A percentile compares a stretch with the other conserved stretches of the same genome.
These are phyloP conservation scores for Biston stratarius DNA, from an alignment of 2,888 invertebrate genomes.

Conservation along the genomic window DNA sequence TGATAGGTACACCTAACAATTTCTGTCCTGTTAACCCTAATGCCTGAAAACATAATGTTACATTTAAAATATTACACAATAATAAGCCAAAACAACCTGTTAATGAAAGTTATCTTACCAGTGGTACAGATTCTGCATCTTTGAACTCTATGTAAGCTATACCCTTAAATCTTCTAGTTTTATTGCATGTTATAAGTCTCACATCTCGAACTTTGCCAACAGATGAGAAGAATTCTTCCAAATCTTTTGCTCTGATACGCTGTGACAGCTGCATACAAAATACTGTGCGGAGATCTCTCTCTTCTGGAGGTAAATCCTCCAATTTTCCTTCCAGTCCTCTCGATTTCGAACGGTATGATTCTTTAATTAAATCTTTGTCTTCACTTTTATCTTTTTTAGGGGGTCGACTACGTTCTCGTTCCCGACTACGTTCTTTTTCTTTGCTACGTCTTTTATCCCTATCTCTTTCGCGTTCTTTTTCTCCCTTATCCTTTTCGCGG, in stretches of 20 bases:
- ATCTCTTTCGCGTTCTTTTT: slow-evolving; percentile 70
- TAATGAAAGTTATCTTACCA: slow-evolving; percentile 86
- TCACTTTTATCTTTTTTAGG: slow-evolving; percentile 69
- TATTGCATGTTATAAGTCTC: slow-evolving; percentile 98
- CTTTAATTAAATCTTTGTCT: slow-evolving; percentile 68
- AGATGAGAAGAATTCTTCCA: slow-evolving; percentile 99
- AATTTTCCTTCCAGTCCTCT: slow-evolving; percentile 87
- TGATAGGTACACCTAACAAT: slow-evolving; percentile 97
- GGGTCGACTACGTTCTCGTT: slow-evolving; percentile 63
- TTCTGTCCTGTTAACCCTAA: slow-evolving; percentile 98
- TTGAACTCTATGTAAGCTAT: slow-evolving; percentile 99
- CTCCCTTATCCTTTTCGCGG: slow-evolving; percentile 72
- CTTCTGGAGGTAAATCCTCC: slow-evolving; percentile 96
- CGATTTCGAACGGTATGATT: slow-evolving; percentile 73
- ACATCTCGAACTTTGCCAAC: slow-evolving; percentile 99
- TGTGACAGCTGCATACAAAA: slow-evolving; percentile 99
- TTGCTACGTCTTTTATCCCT: slow-evolving; percentile 59
- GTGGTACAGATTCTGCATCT: slow-evolving; percentile 98
- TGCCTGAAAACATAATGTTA: slow-evolving; percentile 87
- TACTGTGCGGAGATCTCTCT: slow-evolving; percentile 98
- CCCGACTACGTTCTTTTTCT: slow-evolving; percentile 65
- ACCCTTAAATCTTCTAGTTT: slow-evolving; percentile 99
- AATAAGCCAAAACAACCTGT: neutral
- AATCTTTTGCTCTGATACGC: slow-evolving; percentile 95
- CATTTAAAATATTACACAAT: neutral